Evolutionary conservation across 2,888 invertebrate species (phyloP).

Genomic region (Gerris lacustris): DNA sequence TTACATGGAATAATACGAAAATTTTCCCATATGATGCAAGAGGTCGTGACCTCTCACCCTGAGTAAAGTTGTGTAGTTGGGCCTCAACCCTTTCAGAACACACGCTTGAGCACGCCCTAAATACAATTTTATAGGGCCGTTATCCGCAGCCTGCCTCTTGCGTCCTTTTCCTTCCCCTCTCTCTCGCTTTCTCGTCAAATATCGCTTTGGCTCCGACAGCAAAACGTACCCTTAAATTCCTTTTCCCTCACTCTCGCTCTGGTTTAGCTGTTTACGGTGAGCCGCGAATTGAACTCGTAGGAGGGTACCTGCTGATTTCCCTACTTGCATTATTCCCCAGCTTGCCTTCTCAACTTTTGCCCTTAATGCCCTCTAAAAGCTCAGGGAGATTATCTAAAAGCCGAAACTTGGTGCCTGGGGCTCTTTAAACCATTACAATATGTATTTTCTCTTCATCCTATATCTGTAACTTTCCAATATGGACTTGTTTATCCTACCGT

Average conservation of each 20-base stretch:
- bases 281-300: neutral
- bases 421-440: neutral
- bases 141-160: neutral
- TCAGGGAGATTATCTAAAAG: neutral
- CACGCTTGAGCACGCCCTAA: neutral
- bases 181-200: neutral
- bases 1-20: too few species aligned
- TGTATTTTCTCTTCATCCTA: neutral
- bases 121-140: constrained; percentile 2
- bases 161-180: neutral
- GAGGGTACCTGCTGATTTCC: neutral
- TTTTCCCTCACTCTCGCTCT: too few species aligned
- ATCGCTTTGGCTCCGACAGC: too few species aligned
- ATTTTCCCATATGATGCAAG: too few species aligned
- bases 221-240: too few species aligned
- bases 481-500: neutral
- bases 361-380: constrained; percentile 1
- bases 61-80: too few species aligned
- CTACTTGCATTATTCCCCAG: neutral
- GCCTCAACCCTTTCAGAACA: neutral
- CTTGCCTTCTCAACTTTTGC: neutral
- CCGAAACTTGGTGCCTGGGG: neutral
- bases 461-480: neutral
- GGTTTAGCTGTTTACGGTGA: too few species aligned
- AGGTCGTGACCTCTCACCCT: too few species aligned